Evolutionary conservation across 2,888 invertebrate genomes (phyloP), one percentile per base, ranked within the genome.

Genomic region (Drosophila quinaria): DNA sequence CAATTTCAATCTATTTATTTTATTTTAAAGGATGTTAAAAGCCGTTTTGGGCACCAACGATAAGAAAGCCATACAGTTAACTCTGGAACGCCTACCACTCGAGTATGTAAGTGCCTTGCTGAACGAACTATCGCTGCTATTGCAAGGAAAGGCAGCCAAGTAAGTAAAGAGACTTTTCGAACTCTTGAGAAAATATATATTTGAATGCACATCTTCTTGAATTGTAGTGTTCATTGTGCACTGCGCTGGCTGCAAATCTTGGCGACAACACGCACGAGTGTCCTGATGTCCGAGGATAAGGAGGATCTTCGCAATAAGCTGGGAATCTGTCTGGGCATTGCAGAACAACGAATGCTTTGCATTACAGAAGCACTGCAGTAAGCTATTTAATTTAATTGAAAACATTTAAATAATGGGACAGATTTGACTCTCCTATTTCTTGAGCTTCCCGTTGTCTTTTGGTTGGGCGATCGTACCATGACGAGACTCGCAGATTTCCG

Each of bases 81-180:
- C 98, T 0, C 94, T 98, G 17, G 94, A 94, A 60, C 94, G 95
- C 58, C 92, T 98, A 64, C 97, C 98, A 0, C 94, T 97, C 0
- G 95, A 96, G 77, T 95, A 95, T 62, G 94, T 98, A 22, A 94
- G 95, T 0, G 94, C 95, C 0, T 92, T 98, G 13, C 91, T 98
- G 4, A 94, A 95, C 73, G 96, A 97, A 91, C 93, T 98, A 0
- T 95, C 95, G 0, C 91, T 92, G 4, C 93, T 96, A 92, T 94
- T 97, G 72, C 94, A 95, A 64, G 95, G 95, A 77, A 96, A 95
- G 91, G 88, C 91, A 31, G 93, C 94, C 82, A 93, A 94, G 96
- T 97, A 90, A 95, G 95, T 94, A 50, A 10, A 17, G 11, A 8
- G 9, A 13, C 8, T 1, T 25, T 13, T 9, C 13, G 1, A 13